Evolutionary conservation across 2,113 vertebrate species (phyloP).

Genomic region (Anhinga anhinga): DNA sequence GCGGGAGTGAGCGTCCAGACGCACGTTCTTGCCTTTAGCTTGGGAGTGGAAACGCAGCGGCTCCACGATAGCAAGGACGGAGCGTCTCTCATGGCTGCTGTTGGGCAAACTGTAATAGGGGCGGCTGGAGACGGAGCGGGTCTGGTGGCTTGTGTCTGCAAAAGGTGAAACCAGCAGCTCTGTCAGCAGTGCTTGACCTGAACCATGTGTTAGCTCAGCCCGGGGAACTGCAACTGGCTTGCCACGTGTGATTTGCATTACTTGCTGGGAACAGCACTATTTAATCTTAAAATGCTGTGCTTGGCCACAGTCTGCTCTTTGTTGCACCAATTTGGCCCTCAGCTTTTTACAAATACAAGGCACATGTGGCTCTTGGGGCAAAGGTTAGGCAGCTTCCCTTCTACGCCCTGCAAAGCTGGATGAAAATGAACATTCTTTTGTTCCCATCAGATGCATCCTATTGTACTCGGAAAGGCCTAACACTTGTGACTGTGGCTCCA

Average conservation of each 20-base stretch:
- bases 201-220: background rate
- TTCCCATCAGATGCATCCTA: background rate
- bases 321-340: background rate
- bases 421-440: background rate
- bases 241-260: accelerated
- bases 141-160: conserved; percentile 85
- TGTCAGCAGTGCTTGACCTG: background rate
- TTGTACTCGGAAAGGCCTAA: background rate
- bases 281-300: background rate
- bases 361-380: background rate
- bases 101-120: conserved; percentile 87
- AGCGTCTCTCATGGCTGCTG: conserved; percentile 84
- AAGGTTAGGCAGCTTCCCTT: background rate
- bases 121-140: conserved; percentile 83
- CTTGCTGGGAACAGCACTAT: accelerated
- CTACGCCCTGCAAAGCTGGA: background rate
- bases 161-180: background rate
- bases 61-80: conserved; percentile 77
- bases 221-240: background rate
- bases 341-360: background rate
- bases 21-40: conserved; percentile 95
- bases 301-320: background rate
- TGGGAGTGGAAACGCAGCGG: conserved; percentile 92
- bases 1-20: conserved; percentile 90
- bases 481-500: background rate